Conservation (phyloP, 1,140 invertebrate species). For the Pseudomyrmex pallidus region DNA sequence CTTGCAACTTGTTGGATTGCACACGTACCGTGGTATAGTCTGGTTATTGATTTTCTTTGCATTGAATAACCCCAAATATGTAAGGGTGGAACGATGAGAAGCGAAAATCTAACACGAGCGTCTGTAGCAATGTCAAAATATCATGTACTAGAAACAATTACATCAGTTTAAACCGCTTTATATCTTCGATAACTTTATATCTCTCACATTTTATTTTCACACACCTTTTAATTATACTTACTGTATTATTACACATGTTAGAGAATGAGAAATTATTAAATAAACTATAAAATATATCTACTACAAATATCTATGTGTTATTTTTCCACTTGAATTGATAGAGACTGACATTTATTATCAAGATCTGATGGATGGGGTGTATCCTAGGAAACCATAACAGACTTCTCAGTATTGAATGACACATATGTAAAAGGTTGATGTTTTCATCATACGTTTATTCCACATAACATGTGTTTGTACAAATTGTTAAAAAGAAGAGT, state of each 20-base stretch:
- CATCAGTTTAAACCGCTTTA: slow-evolving; percentile 7
- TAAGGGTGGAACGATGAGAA: slow-evolving; percentile 7
- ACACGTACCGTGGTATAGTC: slow-evolving; percentile 68
- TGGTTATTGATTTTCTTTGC: slow-evolving; percentile 74
- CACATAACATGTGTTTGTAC: slow-evolving; percentile 7
- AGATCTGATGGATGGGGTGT: slow-evolving; percentile 9
- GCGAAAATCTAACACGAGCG: neutral
- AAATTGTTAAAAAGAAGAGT: slow-evolving; percentile 12
- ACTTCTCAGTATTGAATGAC: slow-evolving; percentile 26
- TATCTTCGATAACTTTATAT: neutral
- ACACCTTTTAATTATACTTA: neutral
- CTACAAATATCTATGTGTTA: neutral
- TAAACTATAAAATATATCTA: neutral
- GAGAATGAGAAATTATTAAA: slow-evolving; percentile 11
- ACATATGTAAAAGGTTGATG: neutral
- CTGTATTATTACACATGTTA: neutral
- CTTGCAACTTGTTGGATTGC: slow-evolving; percentile 77
- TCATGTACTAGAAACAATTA: neutral
- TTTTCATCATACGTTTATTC: slow-evolving; percentile 30
- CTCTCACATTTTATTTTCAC: neutral
- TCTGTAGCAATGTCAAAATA: neutral
- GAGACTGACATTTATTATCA: slow-evolving; percentile 17
- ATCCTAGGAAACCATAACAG: slow-evolving; percentile 65
- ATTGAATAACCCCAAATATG: slow-evolving; percentile 54
- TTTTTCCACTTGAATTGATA: neutral